A percentile compares a stretch with the other conserved stretches of the same genome.
Evolutionary conservation across 2,888 invertebrate genomes (phyloP).

Genomic region (Ennomos quercinarius): DNA sequence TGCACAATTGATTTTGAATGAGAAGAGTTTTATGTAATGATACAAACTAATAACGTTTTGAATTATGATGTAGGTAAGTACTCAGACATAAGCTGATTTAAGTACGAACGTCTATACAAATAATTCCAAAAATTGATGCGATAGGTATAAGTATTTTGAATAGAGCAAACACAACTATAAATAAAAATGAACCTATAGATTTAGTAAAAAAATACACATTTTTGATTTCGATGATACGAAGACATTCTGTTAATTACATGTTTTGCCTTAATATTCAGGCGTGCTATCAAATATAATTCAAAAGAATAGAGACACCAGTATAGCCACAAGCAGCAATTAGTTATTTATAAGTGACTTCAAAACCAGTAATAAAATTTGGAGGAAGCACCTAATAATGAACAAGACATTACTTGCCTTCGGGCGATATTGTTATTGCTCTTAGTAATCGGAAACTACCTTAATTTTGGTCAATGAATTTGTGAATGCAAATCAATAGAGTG

Average conservation of each 20-base stretch:
- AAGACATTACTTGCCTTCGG: slow-evolving; percentile 62
- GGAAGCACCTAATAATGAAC: slow-evolving; percentile 71
- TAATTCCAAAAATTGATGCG: background rate
- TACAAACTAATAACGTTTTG: too few species aligned
- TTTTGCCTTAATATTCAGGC: background rate
- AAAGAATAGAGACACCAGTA: slow-evolving; percentile 24
- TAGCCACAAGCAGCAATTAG: slow-evolving; percentile 36
- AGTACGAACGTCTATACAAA: too few species aligned
- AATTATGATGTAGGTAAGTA: too few species aligned
- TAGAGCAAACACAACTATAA: background rate
- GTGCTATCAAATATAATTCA: slow-evolving; percentile 4
- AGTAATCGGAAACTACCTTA: slow-evolving; percentile 79
- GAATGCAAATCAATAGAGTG: slow-evolving; percentile 67
- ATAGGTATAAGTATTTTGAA: too few species aligned
- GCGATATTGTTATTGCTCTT: slow-evolving; percentile 73
- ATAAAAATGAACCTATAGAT: too few species aligned
- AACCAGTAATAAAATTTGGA: slow-evolving; percentile 53
- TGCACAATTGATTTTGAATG: slow-evolving; percentile 29
- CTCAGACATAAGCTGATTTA: too few species aligned
- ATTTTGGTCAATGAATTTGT: slow-evolving; percentile 81
- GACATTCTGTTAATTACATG: background rate
- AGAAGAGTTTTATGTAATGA: background rate
- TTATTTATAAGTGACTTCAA: slow-evolving; percentile 32
- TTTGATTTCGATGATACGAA: background rate
- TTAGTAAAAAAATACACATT: too few species aligned